Evolutionary conservation across 2,113 vertebrate species (phyloP).

Genomic region (Channa argus): DNA sequence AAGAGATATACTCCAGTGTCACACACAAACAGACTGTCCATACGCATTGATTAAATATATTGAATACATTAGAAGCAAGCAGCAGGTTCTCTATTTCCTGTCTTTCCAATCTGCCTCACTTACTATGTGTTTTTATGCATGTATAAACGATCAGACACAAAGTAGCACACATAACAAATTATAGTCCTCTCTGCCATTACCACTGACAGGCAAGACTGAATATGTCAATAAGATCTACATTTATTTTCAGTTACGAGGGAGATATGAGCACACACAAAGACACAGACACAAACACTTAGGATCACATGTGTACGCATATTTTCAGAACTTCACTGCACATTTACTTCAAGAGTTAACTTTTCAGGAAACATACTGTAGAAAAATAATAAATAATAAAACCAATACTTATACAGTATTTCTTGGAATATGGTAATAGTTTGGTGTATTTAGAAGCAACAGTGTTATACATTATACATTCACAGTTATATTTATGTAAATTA

Average conservation of each 20-base stretch:
- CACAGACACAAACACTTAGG: too few relatives aligned
- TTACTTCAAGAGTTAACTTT: too few relatives aligned
- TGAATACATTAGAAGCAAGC: conserved; percentile 1
- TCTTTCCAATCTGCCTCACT: background rate
- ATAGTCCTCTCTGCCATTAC: conserved; percentile 45
- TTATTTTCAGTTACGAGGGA: conserved; percentile 56
- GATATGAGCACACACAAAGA: conserved; percentile 1
- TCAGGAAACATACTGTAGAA: too few relatives aligned
- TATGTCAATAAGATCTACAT: conserved; percentile 57
- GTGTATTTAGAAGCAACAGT: background rate
- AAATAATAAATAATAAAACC: background rate
- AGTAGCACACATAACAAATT: conserved; percentile 39
- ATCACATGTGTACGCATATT: background rate
- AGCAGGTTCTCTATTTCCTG: background rate
- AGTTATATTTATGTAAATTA: background rate
- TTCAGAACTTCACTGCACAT: background rate
- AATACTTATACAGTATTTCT: background rate
- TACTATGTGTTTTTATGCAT: conserved; percentile 21
- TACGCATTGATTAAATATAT: background rate
- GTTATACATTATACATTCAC: background rate
- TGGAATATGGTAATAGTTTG: background rate
- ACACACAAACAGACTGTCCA: background rate
- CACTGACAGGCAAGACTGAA: conserved; percentile 58
- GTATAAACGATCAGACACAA: conserved; percentile 30
- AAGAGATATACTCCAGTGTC: background rate